A percentile compares a stretch with the other conserved stretches of the same genome.
phyloP scores from a whole-genome alignment of 1,140 invertebrate species.

The Lordiphosa stackelbergi region DNA sequence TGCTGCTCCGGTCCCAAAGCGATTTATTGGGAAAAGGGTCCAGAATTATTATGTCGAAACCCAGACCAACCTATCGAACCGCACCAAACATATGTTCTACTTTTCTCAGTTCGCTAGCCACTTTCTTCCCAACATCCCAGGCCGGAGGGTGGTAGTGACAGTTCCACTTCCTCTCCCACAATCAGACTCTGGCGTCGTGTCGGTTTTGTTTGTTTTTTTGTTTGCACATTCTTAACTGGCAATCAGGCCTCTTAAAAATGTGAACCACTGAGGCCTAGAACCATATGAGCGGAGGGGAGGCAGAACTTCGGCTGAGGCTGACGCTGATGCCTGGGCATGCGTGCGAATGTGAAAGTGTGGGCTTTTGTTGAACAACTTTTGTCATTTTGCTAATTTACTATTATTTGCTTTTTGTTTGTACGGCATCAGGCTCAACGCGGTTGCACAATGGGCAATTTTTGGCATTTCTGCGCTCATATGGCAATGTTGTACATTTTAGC shows the following conservation, averaged over 20 bases:
- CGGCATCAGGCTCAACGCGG: constrained; percentile 16
- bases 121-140: constrained; percentile 17
- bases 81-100: constrained; percentile 46
- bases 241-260: constrained; percentile 37
- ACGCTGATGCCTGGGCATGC: not conserved
- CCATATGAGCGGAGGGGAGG: constrained; percentile 7
- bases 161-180: constrained; percentile 15
- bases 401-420: constrained; percentile 54
- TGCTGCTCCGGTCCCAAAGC: constrained; percentile 3
- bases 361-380: constrained; percentile 45
- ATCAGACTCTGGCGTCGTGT: constrained; percentile 32
- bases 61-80: constrained; percentile 12
- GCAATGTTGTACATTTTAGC: too few species aligned
- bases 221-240: constrained; percentile 61
- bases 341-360: constrained; percentile 7
- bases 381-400: constrained; percentile 58
- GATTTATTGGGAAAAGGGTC: constrained; percentile 39
- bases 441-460: constrained; percentile 12
- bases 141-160: constrained; percentile 11
- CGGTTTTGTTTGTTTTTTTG: constrained; percentile 45
- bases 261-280: not conserved
- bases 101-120: constrained; percentile 54
- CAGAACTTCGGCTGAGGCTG: not conserved
- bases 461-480: not conserved
- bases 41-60: constrained; percentile 40